phyloP scores from a whole-genome alignment of 2,113 vertebrate species.

The Cynoglossus semilaevis region DNA sequence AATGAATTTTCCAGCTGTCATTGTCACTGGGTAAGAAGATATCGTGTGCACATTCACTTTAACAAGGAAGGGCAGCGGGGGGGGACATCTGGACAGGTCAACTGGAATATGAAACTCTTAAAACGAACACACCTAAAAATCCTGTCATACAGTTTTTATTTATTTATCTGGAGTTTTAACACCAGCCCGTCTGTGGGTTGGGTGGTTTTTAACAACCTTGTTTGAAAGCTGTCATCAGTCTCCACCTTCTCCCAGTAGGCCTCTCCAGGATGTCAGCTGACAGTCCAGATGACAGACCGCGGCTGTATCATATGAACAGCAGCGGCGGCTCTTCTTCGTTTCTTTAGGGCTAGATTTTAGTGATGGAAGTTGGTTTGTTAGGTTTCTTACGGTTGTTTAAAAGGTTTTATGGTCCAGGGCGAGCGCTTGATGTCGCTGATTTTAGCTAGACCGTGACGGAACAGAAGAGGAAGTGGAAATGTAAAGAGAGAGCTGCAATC shows the following conservation, averaged over 20 bases:
- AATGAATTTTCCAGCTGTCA: slow-evolving; percentile 32
- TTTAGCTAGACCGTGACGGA: background rate
- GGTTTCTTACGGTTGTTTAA: slow-evolving; percentile 8
- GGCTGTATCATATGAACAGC: too few species aligned
- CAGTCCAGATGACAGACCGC: slow-evolving; percentile 18
- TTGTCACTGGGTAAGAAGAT: slow-evolving; percentile 47
- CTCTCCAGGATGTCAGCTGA: slow-evolving; percentile 52
- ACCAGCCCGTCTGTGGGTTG: slow-evolving; percentile 12
- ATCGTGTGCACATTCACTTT: slow-evolving; percentile 25
- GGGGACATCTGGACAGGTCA: background rate
- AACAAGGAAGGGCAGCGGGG: slow-evolving; percentile 14
- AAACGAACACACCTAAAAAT: too few species aligned
- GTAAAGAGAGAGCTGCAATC: slow-evolving; percentile 20
- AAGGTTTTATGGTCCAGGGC: slow-evolving; percentile 19
- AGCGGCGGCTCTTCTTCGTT: too few species aligned
- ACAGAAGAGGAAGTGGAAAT: background rate
- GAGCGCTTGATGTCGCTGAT: slow-evolving; percentile 8
- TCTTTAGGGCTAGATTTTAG: slow-evolving; percentile 4
- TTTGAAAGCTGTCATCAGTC: slow-evolving; percentile 59
- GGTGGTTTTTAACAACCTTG: slow-evolving; percentile 49
- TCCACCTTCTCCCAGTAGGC: slow-evolving; percentile 49
- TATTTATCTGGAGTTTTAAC: too few species aligned
- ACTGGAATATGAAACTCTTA: slow-evolving; percentile 14
- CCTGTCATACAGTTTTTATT: too few species aligned
- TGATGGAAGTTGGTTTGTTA: slow-evolving; percentile 5